Percentiles rank a stretch among this genome's conserved stretches.
Evolutionary conservation across 2,797 vertebrate species (phyloP).

Genomic region (Schizopygopsis malacanthus): DNA sequence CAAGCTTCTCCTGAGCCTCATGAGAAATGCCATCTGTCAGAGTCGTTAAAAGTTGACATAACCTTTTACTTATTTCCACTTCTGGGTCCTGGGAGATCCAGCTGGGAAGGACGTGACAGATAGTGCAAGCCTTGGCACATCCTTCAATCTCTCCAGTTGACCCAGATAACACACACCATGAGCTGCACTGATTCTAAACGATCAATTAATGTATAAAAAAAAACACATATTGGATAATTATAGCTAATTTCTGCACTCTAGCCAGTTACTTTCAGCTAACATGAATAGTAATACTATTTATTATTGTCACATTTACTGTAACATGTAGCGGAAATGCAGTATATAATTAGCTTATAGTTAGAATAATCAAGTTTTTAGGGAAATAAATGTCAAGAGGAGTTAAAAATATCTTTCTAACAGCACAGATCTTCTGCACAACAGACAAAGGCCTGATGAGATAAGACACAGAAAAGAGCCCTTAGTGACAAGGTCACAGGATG

Average conservation of each 20-base stretch:
- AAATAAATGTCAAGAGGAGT: not conserved
- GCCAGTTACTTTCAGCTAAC: not conserved
- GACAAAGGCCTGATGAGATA: conserved; percentile 32
- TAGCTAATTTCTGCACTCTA: not conserved
- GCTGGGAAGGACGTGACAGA: conserved; percentile 21
- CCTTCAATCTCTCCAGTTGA: conserved; percentile 36
- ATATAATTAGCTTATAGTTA: not conserved
- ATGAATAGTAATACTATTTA: not conserved
- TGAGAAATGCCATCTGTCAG: conserved; percentile 36
- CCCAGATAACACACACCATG: conserved; percentile 26
- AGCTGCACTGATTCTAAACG: not conserved
- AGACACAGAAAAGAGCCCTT: conserved; percentile 33
- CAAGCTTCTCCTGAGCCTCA: conserved; percentile 15
- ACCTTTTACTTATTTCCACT: conserved; percentile 32
- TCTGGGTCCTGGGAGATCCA: conserved; percentile 37
- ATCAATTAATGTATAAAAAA: not conserved
- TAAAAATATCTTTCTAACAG: not conserved
- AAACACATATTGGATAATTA: not conserved
- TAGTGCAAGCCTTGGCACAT: conserved; percentile 26
- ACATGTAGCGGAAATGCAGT: not conserved
- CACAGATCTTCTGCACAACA: not conserved
- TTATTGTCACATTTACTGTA: not conserved
- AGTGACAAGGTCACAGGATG: conserved; percentile 31
- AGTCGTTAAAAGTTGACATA: conserved; percentile 42
- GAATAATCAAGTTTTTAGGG: not conserved